Conservation (phyloP, 2,113 vertebrate species). For the Cyanistes caeruleus region DNA sequence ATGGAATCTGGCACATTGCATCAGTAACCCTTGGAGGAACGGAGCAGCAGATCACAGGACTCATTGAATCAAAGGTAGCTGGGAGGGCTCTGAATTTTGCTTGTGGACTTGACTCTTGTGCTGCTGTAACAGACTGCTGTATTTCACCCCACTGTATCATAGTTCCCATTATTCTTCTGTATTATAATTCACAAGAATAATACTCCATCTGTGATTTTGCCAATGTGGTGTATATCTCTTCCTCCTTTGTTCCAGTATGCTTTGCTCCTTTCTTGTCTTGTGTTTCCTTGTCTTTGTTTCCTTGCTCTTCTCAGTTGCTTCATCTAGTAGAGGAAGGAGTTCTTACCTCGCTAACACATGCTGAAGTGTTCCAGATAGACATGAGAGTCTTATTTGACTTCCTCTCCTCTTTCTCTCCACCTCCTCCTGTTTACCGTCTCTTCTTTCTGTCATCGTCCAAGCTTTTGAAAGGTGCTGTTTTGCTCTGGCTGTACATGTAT, state of each 20-base stretch:
- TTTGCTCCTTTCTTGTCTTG: not conserved
- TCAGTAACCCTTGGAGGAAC: constrained; percentile 68
- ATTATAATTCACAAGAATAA: not conserved
- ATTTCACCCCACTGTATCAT: not conserved
- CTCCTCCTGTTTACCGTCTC: not conserved
- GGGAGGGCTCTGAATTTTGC: constrained; percentile 27
- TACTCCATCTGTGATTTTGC: not conserved
- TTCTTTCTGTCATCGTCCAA: not conserved
- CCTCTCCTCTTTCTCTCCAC: not conserved
- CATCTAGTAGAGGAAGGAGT: not conserved
- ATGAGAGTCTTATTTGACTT: not conserved
- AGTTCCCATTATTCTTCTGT: not conserved
- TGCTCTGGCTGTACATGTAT: not conserved
- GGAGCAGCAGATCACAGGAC: constrained; percentile 63
- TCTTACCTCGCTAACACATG: not conserved
- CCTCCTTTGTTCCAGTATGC: not conserved
- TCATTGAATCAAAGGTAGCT: constrained; percentile 67
- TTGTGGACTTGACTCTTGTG: not conserved
- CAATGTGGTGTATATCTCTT: not conserved
- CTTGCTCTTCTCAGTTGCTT: not conserved
- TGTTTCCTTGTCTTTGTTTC: not conserved
- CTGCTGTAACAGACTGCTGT: not conserved
- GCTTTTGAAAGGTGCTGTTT: not conserved
- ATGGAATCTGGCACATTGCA: constrained; percentile 70
- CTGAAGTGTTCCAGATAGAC: not conserved